Evolutionary conservation across 2,888 invertebrate genomes (phyloP), one percentile per base, ranked within the genome.

Genomic region (Xiphydria camelus): DNA sequence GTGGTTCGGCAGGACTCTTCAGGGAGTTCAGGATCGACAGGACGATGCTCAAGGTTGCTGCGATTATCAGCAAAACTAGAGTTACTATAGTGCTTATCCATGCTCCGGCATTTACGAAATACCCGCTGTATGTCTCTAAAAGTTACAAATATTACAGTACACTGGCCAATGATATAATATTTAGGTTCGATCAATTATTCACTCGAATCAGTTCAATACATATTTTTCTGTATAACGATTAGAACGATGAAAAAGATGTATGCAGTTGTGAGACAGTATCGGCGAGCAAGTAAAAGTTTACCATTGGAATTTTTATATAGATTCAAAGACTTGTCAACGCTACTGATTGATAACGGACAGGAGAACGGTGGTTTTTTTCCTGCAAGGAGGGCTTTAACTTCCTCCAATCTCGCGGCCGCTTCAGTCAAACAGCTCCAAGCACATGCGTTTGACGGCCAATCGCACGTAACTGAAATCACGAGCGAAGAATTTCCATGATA

Each of bases 11-110:
- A 1, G 56, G 59, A 37, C 55, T 56, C 25, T 35, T 55, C 4
- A 49, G n/a, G 19, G 40, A 56, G 51, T 61, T 62, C 4, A 57
- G 7, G 12, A 55, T 19, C 5, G 52, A 51, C 21, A 63, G 45
- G 36, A 55, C 40, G 20, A 51, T 32, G 36, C 53, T 50, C 23
- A 19, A n/a, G 19, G 43, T 4, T 4, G 48, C 43, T 9, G 49
- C 44, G 4, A 51, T 25, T 9, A 59, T 44, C 3, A 58, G 45
- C 4, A 55, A 40, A 10, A 26, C 25, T 15, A 57, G 23, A 2
- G 47, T 37, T 29, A 59, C 43, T 23, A 59, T 43, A 10, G 53
- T 51, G 34, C 51, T 43, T 6, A 53, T 7, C 53, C 53, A 56
- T 12, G 54, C 46, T 25, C 51, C 55, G 25, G 51, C 52, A 21